Base-by-base conservation (phyloP, 2,888 invertebrate genomes). In the Thymelicus acteon region DNA sequence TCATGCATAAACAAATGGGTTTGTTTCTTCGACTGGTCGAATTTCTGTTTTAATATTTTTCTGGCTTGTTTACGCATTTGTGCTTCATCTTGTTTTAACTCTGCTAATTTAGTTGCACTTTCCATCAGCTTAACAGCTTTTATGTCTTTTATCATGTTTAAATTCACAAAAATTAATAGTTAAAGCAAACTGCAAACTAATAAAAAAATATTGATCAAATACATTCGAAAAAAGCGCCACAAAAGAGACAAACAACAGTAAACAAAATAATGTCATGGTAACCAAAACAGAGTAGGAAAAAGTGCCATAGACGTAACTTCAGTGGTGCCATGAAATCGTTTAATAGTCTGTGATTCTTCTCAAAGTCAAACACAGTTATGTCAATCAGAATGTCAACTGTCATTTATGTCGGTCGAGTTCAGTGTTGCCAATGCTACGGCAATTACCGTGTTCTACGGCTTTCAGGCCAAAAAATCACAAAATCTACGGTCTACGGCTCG, bases 1-100 rank as follows among this genome's bases (percentile, higher is more conserved):
- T 95, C 95, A 76, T 95, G 95, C 89, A 95, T 90, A 82, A 95
- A 95, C 64, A 96, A 80, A 86, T 93, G 93, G 4, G 93, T 92
- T 77, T 85, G 85, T 79, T 88, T 89, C 47, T 83, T 77, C 10
- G 77, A 72, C 24, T 85, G 81, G 7, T 76, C 77, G 74, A 78
- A 78, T 79, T 86, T 92, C 71, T 85, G 85, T 70, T 79, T 85
- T 8, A 86, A 76, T 15, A 93, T 77, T 76, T 85, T 88, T 78
- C 86, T 91, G 3, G 92, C 92, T 82, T 91, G 83, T 75, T 87
- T 88, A 5, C 88, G 85, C 71, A 93, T 76, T 44, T 76, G 82
- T 39, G 82, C 83, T 74, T 90, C 89, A 64, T 79, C 85, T 69
- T 86, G 82, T 76, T 86, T 85, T 44, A 86, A 75, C 68, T 83